Base-by-base conservation (phyloP, 1,140 invertebrate species). In the Drosophila bipectinata region DNA sequence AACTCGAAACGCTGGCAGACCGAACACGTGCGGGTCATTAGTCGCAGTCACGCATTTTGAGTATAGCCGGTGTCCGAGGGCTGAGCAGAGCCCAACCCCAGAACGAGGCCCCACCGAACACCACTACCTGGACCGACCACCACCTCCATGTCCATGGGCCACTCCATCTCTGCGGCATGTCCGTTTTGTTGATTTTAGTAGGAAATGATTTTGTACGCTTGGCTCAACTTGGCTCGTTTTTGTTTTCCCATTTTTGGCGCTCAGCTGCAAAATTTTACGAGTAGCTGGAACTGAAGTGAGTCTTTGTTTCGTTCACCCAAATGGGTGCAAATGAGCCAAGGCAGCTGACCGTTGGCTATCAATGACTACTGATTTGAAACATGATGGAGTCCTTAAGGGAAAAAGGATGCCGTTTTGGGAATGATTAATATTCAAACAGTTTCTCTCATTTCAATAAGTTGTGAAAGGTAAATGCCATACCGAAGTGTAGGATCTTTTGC, bases 161-260 rank as follows among this genome's bases (percentile, higher is more conserved):
- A 28, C 47, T 51, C 66, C 64, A 69, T 24, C 63, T 59, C 71
- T 44, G 56, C 55, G 60, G 66, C 77, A 81, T 81, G 79, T 78
- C 75, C 82, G 82, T 60, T 77, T 69, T 83, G 82, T 62, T 88
- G 67, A 63, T 81, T 88, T 88, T 88, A 88, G 84, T 89, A 83
- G 83, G 83, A 88, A 88, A 88, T 88, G 84, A 89, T 88, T 88
- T 89, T 77, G 79, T 89, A 89, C 83, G 83, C 83, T 88, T 89
- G 79, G 84, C 72, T 88, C 84, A 82, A 82, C 79, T 79, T 77
- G 73, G 47, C 75, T 75, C 26, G 48, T 54, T 57, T 60, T 62
- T 30, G 48, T 39, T 44, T 9, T 34, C 58, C 24, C 28, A 49
- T 68, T 72, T 87, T 85, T 85, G 82, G 82, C 82, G 82, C 82